A percentile compares a stretch with the other conserved stretches of the same genome.
These are phyloP conservation scores for Poecile atricapillus DNA, from an alignment of 2,113 vertebrate genomes.

Conservation along the genomic window DNA sequence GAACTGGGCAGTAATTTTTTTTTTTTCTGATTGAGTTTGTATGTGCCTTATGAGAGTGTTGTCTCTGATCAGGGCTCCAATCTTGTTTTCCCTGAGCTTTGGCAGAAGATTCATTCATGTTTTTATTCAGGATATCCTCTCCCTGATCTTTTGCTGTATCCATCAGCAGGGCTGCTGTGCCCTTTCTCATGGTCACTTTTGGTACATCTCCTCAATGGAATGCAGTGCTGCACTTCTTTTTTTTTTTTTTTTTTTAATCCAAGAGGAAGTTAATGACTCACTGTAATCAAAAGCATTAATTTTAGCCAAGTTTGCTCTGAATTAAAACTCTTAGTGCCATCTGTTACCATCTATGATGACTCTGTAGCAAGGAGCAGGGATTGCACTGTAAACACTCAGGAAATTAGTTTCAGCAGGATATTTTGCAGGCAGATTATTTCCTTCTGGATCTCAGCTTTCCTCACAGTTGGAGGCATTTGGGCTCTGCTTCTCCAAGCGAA, in stretches of 20 bases:
- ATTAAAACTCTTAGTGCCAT: constrained; percentile 57
- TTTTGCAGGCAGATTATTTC: constrained; percentile 53
- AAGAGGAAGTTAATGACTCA: constrained; percentile 52
- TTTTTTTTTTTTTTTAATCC: neutral
- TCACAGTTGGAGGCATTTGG: neutral
- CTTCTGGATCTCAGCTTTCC: constrained; percentile 43
- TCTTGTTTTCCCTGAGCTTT: constrained; percentile 30
- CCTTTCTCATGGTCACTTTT: neutral
- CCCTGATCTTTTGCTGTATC: neutral
- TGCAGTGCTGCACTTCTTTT: neutral
- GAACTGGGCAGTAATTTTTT: constrained; percentile 16
- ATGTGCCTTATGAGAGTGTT: neutral
- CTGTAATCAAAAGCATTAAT: constrained; percentile 45
- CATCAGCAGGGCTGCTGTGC: neutral
- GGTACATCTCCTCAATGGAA: neutral
- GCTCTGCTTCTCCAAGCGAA: neutral
- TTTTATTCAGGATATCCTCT: neutral
- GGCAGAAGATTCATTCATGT: constrained; percentile 32
- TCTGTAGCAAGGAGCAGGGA: constrained; percentile 34
- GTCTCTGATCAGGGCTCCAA: constrained; percentile 18
- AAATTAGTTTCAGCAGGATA: constrained; percentile 56
- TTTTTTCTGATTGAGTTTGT: constrained; percentile 13
- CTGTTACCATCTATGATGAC: constrained; percentile 45
- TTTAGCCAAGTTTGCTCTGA: constrained; percentile 55
- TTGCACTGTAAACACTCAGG: constrained; percentile 41